Evolutionary conservation across 2,797 vertebrate species (phyloP), one percentile per base, ranked within the genome.

Genomic region (Sebastes alutus): DNA sequence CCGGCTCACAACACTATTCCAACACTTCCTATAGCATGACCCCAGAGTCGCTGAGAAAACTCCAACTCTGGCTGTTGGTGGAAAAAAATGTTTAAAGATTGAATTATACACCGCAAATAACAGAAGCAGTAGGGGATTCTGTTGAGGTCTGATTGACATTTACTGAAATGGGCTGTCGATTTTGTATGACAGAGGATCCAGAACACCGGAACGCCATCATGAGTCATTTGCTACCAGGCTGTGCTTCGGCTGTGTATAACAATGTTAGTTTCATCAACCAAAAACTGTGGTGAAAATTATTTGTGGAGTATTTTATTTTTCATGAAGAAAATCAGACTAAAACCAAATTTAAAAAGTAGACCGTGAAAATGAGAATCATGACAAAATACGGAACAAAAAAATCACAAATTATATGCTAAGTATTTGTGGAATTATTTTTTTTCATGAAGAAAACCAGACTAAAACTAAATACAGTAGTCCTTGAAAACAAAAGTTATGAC

Each of bases 11-110:
- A 72, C 30, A 32, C 86, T 79, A 72, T 89, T 89, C 81, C 87
- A 79, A 88, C 82, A 77, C 86, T 92, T 92, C 89, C 92, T 71
- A 23, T 68, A 61, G 77, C 83, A 22, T 83, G 91, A 93, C 93
- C 91, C 87, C 33, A 13, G 77, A 93, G 81, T 83, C 5, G 35
- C 83, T 87, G 88, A 85, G 77, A 91, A 90, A 92, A 84, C 66
- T 85, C 62, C 0, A 46, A 78, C 72, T 88, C 75, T 32, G 75
- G 66, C 71, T 83, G 67, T 79, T 76, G 56, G 58, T 66, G 73
- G 79, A 83, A 83, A 75, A 75, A 67, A 83, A 72, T 59, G 59
- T 87, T 83, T 78, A 68, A 85, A 84, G 84, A 89, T 84, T 83
- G 77, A 90, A 93, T 91, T 76, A 87, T 91, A 82, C 14, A 58